A percentile compares a stretch with the other conserved stretches of the same genome.
Evolutionary conservation across 1,140 invertebrate species (phyloP).

Genomic region (Formica exsecta): DNA sequence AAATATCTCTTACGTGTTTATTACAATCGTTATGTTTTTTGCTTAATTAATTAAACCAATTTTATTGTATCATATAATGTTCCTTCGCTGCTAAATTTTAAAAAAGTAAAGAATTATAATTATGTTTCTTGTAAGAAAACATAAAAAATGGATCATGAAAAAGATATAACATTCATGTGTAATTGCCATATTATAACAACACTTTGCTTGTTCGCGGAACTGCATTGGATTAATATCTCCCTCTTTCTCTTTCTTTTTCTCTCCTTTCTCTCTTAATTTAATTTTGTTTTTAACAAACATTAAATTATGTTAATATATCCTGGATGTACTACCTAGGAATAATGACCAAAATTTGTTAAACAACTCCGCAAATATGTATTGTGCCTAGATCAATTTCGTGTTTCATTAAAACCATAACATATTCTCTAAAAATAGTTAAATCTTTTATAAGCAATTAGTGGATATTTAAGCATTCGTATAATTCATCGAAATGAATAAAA

Average conservation of each 20-base stretch:
- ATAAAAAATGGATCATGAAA: neutral
- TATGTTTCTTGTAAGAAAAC: neutral
- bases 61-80: neutral
- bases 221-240: neutral
- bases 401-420: neutral
- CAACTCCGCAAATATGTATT: neutral
- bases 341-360: constrained; percentile 9
- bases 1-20: neutral
- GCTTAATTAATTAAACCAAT: neutral
- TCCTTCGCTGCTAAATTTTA: neutral
- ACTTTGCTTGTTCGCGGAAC: neutral
- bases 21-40: too few relatives aligned
- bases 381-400: neutral
- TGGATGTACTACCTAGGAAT: neutral
- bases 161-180: neutral
- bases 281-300: constrained; percentile 1
- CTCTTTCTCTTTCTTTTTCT: too few relatives aligned
- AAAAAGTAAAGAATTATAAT: constrained; percentile 16
- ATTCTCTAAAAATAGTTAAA: neutral
- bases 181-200: neutral
- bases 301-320: neutral
- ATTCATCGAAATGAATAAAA: constrained; percentile 6
- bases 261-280: neutral
- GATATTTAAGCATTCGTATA: neutral
- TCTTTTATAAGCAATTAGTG: constrained; percentile 4